A percentile compares a stretch with the other conserved stretches of the same genome.
Conservation (phyloP, 2,797 vertebrate genomes). For the Sebastiscus albofasciatus region DNA sequence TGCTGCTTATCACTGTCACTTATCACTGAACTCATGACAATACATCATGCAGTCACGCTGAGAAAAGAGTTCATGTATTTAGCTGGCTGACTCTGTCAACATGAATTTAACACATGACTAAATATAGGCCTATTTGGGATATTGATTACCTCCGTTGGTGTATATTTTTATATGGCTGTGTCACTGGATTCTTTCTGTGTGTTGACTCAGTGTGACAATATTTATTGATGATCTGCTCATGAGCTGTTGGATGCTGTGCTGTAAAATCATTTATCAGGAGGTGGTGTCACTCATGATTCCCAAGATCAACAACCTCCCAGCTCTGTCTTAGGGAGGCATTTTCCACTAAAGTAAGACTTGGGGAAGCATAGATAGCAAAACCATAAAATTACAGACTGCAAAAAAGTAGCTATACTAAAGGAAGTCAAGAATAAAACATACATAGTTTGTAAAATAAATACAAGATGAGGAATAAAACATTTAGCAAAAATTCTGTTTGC, state of each 20-base stretch:
- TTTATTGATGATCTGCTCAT: slow-evolving; percentile 15
- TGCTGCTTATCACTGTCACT: background rate
- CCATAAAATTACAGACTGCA: background rate
- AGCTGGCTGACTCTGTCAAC: slow-evolving; percentile 1
- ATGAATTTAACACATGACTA: slow-evolving; percentile 36
- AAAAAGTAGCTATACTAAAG: background rate
- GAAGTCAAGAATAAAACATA: background rate
- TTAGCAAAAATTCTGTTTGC: background rate
- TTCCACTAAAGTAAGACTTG: background rate
- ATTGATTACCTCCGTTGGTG: slow-evolving; percentile 39
- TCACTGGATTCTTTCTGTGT: slow-evolving; percentile 4
- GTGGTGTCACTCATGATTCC: slow-evolving; percentile 25
- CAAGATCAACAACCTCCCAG: slow-evolving; percentile 20
- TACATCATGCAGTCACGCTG: background rate
- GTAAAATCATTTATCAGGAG: slow-evolving; percentile 59
- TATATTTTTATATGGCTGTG: slow-evolving; percentile 36
- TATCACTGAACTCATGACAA: background rate
- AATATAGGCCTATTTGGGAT: background rate
- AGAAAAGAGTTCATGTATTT: slow-evolving; percentile 5
- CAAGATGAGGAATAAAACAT: background rate
- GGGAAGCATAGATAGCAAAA: background rate
- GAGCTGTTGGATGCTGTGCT: slow-evolving; percentile 11
- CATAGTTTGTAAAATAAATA: background rate
- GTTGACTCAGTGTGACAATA: slow-evolving; percentile 36
- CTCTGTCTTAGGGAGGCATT: background rate